Base-by-base conservation (phyloP, 2,113 vertebrate genomes). In the Ciconia boyciana region DNA sequence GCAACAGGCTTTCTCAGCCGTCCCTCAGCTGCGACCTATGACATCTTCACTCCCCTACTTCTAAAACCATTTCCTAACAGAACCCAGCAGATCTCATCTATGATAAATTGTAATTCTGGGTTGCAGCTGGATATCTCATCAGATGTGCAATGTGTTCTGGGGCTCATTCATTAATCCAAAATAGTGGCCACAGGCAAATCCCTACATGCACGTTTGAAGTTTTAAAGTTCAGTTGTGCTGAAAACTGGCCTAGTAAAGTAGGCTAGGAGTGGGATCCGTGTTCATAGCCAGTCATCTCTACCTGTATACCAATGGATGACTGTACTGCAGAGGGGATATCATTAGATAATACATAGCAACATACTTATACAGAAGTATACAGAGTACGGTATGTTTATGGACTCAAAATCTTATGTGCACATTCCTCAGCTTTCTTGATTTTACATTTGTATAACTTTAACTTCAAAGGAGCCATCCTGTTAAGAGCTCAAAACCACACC, bases 101-200 rank as follows among this genome's bases (percentile, higher is more conserved):
- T 96, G 95, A 96, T 79, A 89, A 91, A 97, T 91, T 60, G 80
- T 75, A 82, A 72, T 51, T 94, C 74, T 91, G 54, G n/a, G 12
- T 87, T 87, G 87, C 95, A 97, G 91, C 92, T 97, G 95, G 83
- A 96, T 61, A 91, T 85, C 70, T 95, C 93, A 85, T 97, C 89
- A 94, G 87, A 61, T 46, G 39, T 49, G 49, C 66, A n/a, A 15
- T 48, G 31, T 93, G 26, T 92, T 87, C 61, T 68, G 71, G 44
- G 51, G 39, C 20, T 96, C 75, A 79, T 94, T 91, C 87, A 87
- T 97, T 87, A 94, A 93, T 80, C 70, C 86, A 46, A 92, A 92
- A 64, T 89, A 92, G 86, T 89, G 83, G 15, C 52, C 69, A 57
- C 58, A 57, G 46, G 57, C 57, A 89, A 92, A 92, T 89, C 69